Conservation (phyloP, 1,140 invertebrate genomes). For the Pseudomyrmex dendroicus region DNA sequence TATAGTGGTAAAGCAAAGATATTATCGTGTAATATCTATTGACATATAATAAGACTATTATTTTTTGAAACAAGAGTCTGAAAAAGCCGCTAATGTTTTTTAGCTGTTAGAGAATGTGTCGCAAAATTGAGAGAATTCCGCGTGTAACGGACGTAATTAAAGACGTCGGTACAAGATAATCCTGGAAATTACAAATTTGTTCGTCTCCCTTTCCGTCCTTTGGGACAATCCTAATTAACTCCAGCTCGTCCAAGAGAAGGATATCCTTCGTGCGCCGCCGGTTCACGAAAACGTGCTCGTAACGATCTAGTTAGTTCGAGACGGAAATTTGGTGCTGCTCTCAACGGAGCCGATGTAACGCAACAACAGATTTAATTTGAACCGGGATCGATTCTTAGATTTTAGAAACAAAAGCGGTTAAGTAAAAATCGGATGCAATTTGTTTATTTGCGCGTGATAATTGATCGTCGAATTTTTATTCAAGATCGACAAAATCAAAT, state of each 20-base stretch:
- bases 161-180: slow-evolving; percentile 48
- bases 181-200: slow-evolving; percentile 59
- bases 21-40: too few species aligned
- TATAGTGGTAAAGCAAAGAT: not conserved
- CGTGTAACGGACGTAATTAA: slow-evolving; percentile 44
- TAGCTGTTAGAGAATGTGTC: not conserved
- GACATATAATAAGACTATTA: too few species aligned
- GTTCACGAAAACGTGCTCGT: slow-evolving; percentile 49
- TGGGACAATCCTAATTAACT: slow-evolving; percentile 59
- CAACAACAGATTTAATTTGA: slow-evolving; percentile 27
- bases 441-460: not conserved
- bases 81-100: too few species aligned
- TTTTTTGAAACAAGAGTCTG: too few species aligned
- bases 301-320: slow-evolving; percentile 52
- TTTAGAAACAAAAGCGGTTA: not conserved
- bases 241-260: slow-evolving; percentile 5
- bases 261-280: slow-evolving; percentile 44
- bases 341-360: slow-evolving; percentile 7
- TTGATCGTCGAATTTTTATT: not conserved
- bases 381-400: not conserved
- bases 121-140: slow-evolving; percentile 3
- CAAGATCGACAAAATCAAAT: not conserved
- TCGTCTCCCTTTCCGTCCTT: slow-evolving; percentile 36
- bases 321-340: slow-evolving; percentile 34
- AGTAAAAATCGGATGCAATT: not conserved